Percentiles rank a stretch among this genome's conserved stretches.
These are phyloP conservation scores for Fabriciana adippe DNA, from an alignment of 2,888 invertebrate species.

Conservation along the genomic window DNA sequence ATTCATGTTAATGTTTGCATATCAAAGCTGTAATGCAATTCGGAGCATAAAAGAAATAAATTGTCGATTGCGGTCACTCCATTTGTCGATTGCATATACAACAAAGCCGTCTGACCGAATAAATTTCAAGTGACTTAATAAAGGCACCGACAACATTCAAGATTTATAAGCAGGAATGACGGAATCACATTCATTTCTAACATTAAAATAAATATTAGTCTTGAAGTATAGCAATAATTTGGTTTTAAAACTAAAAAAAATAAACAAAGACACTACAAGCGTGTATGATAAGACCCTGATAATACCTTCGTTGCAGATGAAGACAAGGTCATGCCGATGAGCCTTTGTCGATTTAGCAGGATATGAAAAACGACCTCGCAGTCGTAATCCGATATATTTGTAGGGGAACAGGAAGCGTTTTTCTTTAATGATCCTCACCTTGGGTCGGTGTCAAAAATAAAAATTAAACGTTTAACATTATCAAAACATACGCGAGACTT, in stretches of 20 bases:
- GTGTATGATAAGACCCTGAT: conserved; percentile 57
- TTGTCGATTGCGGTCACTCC: conserved; percentile 44
- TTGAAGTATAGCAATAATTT: neutral
- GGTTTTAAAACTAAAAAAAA: conserved; percentile 1
- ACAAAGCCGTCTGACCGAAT: conserved; percentile 41
- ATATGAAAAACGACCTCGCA: conserved; percentile 61
- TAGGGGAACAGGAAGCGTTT: conserved; percentile 61
- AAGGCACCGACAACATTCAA: conserved; percentile 26
- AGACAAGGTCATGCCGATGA: conserved; percentile 51
- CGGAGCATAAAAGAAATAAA: conserved; percentile 30
- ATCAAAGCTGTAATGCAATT: conserved; percentile 17
- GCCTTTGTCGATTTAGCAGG: conserved; percentile 67
- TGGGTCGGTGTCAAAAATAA: conserved; percentile 31
- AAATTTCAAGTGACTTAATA: conserved; percentile 34
- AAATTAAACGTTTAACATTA: conserved; percentile 26
- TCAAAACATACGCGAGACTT: conserved; percentile 15
- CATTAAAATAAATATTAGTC: conserved; percentile 1
- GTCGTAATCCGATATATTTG: conserved; percentile 59
- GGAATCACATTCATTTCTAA: conserved; percentile 22
- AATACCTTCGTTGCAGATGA: conserved; percentile 50
- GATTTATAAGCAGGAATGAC: conserved; percentile 27
- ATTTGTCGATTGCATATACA: conserved; percentile 51
- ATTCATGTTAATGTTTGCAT: no score
- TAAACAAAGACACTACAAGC: conserved; percentile 5
- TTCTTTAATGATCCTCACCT: conserved; percentile 58